Percentiles rank a stretch among this genome's conserved stretches.
phyloP scores from a whole-genome alignment of 2,113 vertebrate species.

The Serinus canaria region DNA sequence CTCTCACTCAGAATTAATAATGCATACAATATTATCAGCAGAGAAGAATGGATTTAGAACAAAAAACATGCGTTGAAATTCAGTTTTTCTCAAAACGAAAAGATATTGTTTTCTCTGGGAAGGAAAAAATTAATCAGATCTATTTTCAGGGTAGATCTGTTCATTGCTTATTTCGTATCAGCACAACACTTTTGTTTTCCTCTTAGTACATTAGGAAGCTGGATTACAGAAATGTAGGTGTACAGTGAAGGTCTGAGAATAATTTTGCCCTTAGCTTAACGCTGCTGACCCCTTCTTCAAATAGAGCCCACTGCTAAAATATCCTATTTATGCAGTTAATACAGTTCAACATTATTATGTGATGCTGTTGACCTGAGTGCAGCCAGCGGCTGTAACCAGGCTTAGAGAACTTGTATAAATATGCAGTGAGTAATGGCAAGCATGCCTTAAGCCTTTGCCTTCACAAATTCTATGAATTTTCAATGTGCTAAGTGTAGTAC shows the following conservation, averaged over 20 bases:
- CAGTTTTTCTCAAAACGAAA: background rate
- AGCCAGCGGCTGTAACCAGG: background rate
- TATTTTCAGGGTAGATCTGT: background rate
- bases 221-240: background rate
- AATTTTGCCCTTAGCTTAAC: background rate
- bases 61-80: background rate
- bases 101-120: background rate
- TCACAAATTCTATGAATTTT: slow-evolving; percentile 46
- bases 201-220: background rate
- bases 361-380: slow-evolving; percentile 21
- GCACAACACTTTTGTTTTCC: background rate
- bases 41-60: background rate
- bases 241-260: background rate
- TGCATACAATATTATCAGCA: background rate
- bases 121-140: background rate
- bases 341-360: background rate
- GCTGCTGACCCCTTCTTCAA: slow-evolving; percentile 11
- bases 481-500: slow-evolving; percentile 15
- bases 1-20: slow-evolving; percentile 1
- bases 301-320: background rate
- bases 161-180: background rate
- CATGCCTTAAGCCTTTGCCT: background rate
- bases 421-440: background rate
- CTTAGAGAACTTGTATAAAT: background rate
- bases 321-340: slow-evolving; percentile 44